Base-by-base conservation (phyloP, 2,888 invertebrate genomes). In the Drosophila demipolita region DNA sequence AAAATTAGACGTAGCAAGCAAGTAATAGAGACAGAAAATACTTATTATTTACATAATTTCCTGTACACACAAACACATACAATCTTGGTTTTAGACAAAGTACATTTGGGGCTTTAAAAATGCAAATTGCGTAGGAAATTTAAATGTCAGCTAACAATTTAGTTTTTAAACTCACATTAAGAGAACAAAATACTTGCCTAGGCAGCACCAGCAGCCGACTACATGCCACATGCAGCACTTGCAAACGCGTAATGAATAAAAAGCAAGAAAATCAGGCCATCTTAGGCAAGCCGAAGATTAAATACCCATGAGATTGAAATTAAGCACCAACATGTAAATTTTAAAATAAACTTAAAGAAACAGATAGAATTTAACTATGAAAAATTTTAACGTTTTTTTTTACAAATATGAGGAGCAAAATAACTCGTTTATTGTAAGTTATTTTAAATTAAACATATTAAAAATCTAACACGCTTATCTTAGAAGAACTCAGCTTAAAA, bases 161-260 rank as follows among this genome's bases (percentile, higher is more conserved):
- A 79, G 84, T 81, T 86, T 86, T 89, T 87, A 89, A 87, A 83
- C 75, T 87, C 75, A 63, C 81, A 87, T 87, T 87, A 88, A 66
- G 45, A 60, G 65, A 53, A 55, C 58, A 29, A 57, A 70, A 45
- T 54, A 53, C 45, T 50, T 64, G 48, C 36, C 53, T 17, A 40
- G 26, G 45, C 64, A 54, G 62, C 42, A 33, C 33, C 12, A 26
- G 23, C 12, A 45, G 49, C 11, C 29, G 29, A 29, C 29, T 17
- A 42, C 61, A 54, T 66, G 61, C 68, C 70, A 61, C 78, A 75
- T 72, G 70, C 58, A 62, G 50, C 65, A 48, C 36, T 54, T 42
- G 57, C 57, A 57, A 32, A 57, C 42, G 9, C 12, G 57, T 9
- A 57, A 42, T 33, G 32, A 23, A 57, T 38, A 38, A 15, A 29